Evolutionary conservation across 35 echinoderm and acorn worm genomes (phyloP), one percentile per base, ranked within the genome.

Genomic region (Eucidaris tribuloides): DNA sequence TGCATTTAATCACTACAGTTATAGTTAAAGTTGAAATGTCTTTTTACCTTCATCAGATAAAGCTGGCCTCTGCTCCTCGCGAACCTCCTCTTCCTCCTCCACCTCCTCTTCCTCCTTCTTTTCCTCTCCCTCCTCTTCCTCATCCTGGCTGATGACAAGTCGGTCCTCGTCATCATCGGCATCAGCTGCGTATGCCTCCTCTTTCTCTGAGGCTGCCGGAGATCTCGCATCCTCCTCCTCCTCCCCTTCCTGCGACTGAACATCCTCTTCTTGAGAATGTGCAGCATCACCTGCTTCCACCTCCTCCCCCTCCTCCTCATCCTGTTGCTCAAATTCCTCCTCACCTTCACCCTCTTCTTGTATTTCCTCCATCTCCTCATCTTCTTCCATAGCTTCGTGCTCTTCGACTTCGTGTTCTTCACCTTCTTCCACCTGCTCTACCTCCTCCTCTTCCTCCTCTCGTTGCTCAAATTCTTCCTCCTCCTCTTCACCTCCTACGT

Each of bases 81-180:
- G 30, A 18, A 45, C 46, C 54, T 20, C 30, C 0, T 85, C 52
- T 22, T 15, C 44, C 30, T 76, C 45, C 64, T 79, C 34, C 56
- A 45, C 48, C 55, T 28, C 18, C 57, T 55, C 45, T 78, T 18
- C 41, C 62, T 87, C 71, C 33, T 45, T 48, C 42, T 38, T 57
- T 62, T 70, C 33, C 78, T 79, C 74, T 35, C 23, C 46, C 31
- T 72, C 48, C 27, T 82, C 77, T 20, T 81, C 71, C 55, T 56
- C 54, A 41, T 81, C 78, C 32, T 87, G 40, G 23, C 40, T 77
- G 33, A 65, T 84, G 35, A 70, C 18, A 9, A 66, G 37, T 72
- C 62, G 68, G 9, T 46, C 34, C 30, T n/a, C 61, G 22, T 35
- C 55, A 18, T 44, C 81, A 33, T 22, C 29, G 29, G 45, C 33